Conservation (phyloP, 2,113 vertebrate species). For the Anguilla japonica region DNA sequence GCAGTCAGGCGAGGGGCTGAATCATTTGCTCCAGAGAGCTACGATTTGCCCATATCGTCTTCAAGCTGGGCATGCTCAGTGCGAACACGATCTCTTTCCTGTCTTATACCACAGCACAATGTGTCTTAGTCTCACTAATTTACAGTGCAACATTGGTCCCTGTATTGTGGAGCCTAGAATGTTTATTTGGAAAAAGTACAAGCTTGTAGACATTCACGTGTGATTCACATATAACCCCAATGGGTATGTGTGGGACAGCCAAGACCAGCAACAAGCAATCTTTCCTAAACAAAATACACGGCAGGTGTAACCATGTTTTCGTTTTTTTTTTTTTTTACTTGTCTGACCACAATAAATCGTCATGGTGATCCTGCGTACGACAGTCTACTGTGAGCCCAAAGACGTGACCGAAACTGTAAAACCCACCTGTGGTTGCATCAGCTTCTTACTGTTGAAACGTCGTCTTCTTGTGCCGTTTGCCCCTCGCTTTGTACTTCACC, state of each 20-base stretch:
- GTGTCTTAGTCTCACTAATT: background rate
- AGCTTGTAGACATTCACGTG: too few species aligned
- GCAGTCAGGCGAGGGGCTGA: background rate
- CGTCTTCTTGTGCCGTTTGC: background rate
- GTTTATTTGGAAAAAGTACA: too few species aligned
- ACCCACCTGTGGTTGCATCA: background rate
- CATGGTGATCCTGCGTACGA: background rate
- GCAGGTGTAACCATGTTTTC: too few species aligned
- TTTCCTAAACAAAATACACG: too few species aligned
- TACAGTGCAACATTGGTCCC: too few species aligned
- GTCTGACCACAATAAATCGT: background rate
- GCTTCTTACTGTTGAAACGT: background rate
- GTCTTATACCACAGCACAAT: background rate
- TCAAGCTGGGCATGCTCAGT: background rate
- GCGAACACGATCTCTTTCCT: background rate
- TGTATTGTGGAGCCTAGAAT: too few species aligned
- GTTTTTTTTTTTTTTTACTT: too few species aligned
- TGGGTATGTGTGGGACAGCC: background rate
- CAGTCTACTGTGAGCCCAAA: background rate
- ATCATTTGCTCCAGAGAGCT: background rate
- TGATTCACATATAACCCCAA: background rate
- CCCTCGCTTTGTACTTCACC: background rate
- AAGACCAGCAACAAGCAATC: background rate
- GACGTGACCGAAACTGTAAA: background rate
- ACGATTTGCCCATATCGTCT: background rate